These are phyloP conservation scores for Pipa parva DNA, from an alignment of 2,113 vertebrate species.

Conservation along the genomic window DNA sequence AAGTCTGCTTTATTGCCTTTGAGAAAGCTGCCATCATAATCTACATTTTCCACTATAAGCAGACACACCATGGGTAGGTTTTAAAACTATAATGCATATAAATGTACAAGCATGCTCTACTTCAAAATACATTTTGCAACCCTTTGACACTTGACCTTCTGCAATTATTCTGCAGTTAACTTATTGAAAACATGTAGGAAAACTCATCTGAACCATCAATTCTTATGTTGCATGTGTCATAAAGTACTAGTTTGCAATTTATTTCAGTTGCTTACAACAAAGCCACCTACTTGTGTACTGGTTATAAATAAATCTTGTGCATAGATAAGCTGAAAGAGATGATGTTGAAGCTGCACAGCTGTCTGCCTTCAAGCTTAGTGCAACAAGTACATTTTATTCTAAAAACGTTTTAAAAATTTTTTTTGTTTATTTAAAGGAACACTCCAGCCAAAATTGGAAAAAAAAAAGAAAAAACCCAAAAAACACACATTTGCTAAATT, in stretches of 20 bases:
- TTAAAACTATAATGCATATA: too few species aligned
- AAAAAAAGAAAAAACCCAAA: too few species aligned
- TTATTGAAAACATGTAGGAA: not conserved
- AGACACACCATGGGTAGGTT: too few species aligned
- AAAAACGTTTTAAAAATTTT: too few species aligned
- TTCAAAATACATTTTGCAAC: not conserved
- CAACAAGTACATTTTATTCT: not conserved
- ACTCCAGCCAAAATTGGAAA: too few species aligned
- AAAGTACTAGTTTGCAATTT: not conserved
- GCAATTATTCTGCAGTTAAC: not conserved
- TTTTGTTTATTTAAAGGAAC: too few species aligned
- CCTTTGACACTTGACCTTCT: not conserved
- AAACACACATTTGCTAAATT: too few species aligned
- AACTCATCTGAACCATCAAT: not conserved
- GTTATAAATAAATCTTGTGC: not conserved
- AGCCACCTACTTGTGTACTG: not conserved
- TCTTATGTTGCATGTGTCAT: not conserved
- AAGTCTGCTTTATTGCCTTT: too few species aligned
- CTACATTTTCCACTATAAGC: too few species aligned
- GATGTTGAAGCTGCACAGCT: not conserved
- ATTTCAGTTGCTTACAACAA: not conserved
- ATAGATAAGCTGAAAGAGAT: not conserved
- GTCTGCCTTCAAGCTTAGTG: not conserved
- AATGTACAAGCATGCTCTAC: too few species aligned
- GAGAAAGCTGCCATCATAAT: too few species aligned